Evolutionary conservation across 2,797 vertebrate genomes (phyloP), one percentile per base, ranked within the genome.

Genomic region (Cephalopachus bancanus): DNA sequence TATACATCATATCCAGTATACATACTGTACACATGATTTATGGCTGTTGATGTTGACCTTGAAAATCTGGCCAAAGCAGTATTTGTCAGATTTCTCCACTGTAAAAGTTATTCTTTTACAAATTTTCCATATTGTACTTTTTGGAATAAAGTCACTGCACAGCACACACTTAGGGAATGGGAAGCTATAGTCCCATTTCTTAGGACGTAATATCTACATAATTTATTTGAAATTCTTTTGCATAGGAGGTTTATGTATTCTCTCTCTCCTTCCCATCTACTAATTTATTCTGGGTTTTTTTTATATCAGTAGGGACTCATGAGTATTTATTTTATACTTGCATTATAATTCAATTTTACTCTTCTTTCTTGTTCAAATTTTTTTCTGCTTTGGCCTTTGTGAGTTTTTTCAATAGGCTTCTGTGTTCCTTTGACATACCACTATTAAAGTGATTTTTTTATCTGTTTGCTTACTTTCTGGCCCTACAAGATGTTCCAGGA

Each of bases 221-320:
- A 80, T 83, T 75, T 91, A 62, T 84, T 69, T 69, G 59, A 11
- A 93, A 83, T 83, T 91, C 33, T 83, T 86, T 75, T 74, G 3
- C 19, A 49, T 59, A n/a, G 2, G 7, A 78, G 12, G 51, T 55
- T 75, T 81, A 53, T 24, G 51, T 49, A 26, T 75, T 74, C 3
- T 76, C 26, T 9, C 9, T 49, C 24, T 33, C n/a, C 17, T 17
- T 19, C 3, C 12, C 33, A 51, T 19, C 60, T 93, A 72, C 26
- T 44, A 33, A 49, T 65, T 37, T 83, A 85, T 57, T 14, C 69
- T 85, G 49, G 44, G 28, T 3, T 59, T 59, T 64, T 53, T 37
- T 91, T 67, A 22, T 44, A 60, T 85, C 26, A 76, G 3, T 49
- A 78, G 59, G 33, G n/a, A 57, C 51, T 19, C 17, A 11, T 65